Base-by-base conservation (phyloP, 2,113 vertebrate species). In the Telmatochromis brachygnathus region DNA sequence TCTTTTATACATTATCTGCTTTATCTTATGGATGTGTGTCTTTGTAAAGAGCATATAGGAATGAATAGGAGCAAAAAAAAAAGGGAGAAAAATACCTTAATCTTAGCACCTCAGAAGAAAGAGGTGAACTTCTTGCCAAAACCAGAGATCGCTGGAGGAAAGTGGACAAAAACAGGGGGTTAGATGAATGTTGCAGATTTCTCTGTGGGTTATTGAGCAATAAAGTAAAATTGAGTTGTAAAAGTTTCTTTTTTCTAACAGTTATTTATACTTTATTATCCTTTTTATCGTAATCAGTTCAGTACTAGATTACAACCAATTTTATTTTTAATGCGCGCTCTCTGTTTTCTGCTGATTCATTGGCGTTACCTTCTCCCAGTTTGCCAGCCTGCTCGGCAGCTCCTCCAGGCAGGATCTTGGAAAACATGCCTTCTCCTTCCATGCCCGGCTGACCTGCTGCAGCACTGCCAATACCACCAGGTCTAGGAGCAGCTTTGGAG, bases 91-190 rank as follows among this genome's bases (percentile, higher is more conserved):
- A 86, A 42, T 87, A 99, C 98, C 97, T 96, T 90, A 91, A 87
- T 90, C 85, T 84, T 79, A 79, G 94, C 95, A 87, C 96, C 94
- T 99, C 97, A 99, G 97, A 98, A 99, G 90, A 99, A 97, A 9
- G 98, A 99, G 95, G 98, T 98, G 96, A 99, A 99, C 96, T 99
- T 99, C 96, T 99, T 99, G 96, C 98, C 98, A 75, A 99, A 98
- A 92, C 98, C 98, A 62, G 98, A 97, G 93, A 99, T 98, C 53
- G 98, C 98, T 98, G 90, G 54, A 88, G 13, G 77, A 87, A 86
- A 12, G 65, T 47, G 85, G 49, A 84, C 68, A 84, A 94, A 28
- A 91, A n/a, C 42, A 9, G 21, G 9, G 53, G 2, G n/a, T 82
- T 30, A 90, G 35, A 45, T 3, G 28, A 5, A 51, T 55, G 37